phyloP scores from a whole-genome alignment of 2,888 invertebrate genomes.

The Blera fallax region DNA sequence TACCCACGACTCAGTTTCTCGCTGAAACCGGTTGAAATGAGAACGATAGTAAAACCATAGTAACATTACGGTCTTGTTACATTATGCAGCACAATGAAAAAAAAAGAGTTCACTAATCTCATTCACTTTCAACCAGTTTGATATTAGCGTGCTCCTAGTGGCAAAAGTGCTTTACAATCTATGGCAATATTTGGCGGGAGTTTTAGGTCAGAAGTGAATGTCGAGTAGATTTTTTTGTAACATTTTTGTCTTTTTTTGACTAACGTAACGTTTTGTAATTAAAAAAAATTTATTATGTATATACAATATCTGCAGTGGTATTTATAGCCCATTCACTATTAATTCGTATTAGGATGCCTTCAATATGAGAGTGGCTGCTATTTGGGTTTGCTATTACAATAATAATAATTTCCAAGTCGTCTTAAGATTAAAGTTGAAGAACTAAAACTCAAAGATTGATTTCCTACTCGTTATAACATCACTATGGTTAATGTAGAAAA shows the following conservation, averaged over 20 bases:
- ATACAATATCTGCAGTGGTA: too few species aligned
- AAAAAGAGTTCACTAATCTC: constrained; percentile 58
- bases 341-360: too few species aligned
- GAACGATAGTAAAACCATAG: constrained; percentile 25
- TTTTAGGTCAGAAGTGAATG: constrained; percentile 82
- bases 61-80: constrained; percentile 3
- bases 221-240: constrained; percentile 33
- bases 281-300: neutral
- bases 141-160: neutral
- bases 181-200: constrained; percentile 16
- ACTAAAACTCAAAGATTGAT: too few species aligned
- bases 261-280: neutral
- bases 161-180: neutral
- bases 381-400: too few species aligned
- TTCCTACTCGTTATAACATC: too few species aligned
- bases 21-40: constrained; percentile 51
- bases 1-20: neutral
- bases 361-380: too few species aligned
- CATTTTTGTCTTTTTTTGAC: neutral
- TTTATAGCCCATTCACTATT: too few species aligned
- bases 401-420: too few species aligned
- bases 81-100: constrained; percentile 25
- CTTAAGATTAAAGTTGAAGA: too few species aligned
- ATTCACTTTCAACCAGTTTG: constrained; percentile 26
- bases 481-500: too few species aligned